phyloP scores from a whole-genome alignment of 1,140 invertebrate genomes.

The Oscheius sp. region DNA sequence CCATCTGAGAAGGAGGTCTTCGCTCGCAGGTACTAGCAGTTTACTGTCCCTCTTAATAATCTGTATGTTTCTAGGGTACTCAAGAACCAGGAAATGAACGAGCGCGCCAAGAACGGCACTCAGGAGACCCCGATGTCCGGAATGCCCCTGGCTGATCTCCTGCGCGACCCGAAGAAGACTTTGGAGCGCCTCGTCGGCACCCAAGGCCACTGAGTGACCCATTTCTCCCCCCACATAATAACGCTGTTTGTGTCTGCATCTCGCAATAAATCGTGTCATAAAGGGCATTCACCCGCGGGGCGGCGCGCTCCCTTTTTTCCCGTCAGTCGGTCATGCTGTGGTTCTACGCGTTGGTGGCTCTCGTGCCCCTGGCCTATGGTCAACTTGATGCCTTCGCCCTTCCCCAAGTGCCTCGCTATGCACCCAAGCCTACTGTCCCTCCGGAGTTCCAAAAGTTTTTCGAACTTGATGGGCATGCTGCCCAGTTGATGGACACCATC shows the following conservation, averaged over 20 bases:
- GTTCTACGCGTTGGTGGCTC: conserved; percentile 23
- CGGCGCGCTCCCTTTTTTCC: conserved; percentile 31
- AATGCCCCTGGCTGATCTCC: conserved; percentile 53
- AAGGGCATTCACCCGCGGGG: conserved; percentile 4
- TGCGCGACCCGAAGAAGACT: conserved; percentile 56
- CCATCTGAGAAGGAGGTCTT: conserved; percentile 61
- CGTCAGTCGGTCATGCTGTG: conserved; percentile 21
- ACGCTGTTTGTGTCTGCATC: conserved; percentile 12
- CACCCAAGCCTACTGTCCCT: conserved; percentile 55
- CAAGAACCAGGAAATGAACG: conserved; percentile 55
- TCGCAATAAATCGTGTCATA: conserved; percentile 14
- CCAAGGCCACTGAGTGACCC: conserved; percentile 14
- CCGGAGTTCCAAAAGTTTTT: conserved; percentile 57
- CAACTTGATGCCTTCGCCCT: conserved; percentile 52
- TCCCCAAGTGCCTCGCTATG: conserved; percentile 47
- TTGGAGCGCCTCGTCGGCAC: conserved; percentile 54
- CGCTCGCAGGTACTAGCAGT: conserved; percentile 49
- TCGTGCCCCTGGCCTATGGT: conserved; percentile 27
- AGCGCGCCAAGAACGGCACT: conserved; percentile 46
- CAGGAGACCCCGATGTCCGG: conserved; percentile 43
- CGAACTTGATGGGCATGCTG: conserved; percentile 59
- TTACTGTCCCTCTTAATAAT: conserved; percentile 4
- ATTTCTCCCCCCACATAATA: conserved; percentile 4
- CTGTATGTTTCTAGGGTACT: conserved; percentile 51
- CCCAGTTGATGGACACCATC: conserved; percentile 56